Conservation (phyloP, 2,888 invertebrate species). For the Tigriopus californicus region DNA sequence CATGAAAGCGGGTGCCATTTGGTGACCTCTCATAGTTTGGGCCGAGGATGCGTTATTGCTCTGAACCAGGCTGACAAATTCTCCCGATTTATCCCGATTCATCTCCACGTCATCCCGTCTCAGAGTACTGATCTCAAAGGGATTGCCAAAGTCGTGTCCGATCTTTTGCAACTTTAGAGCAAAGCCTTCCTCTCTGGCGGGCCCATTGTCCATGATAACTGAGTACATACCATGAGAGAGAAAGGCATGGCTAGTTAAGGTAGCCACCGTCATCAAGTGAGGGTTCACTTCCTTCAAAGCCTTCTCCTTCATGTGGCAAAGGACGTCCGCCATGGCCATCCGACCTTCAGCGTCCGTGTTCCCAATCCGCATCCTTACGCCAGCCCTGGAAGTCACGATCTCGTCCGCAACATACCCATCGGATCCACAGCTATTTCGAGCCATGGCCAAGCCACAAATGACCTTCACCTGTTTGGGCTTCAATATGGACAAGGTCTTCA, state of each 20-base stretch:
- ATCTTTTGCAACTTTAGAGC: constrained; percentile 42
- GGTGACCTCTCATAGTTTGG: constrained; percentile 56
- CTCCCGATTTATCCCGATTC: constrained; percentile 39
- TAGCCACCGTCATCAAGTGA: constrained; percentile 73
- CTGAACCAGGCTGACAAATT: constrained; percentile 69
- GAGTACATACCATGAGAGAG: constrained; percentile 33
- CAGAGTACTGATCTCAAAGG: constrained; percentile 47
- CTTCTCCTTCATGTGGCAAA: constrained; percentile 52
- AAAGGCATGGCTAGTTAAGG: constrained; percentile 67
- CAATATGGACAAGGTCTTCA: constrained; percentile 43
- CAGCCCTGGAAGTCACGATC: constrained; percentile 60
- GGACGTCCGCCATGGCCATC: constrained; percentile 75
- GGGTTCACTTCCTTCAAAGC: constrained; percentile 48
- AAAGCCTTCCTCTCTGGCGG: constrained; percentile 38
- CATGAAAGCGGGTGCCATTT: constrained; percentile 69
- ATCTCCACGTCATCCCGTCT: constrained; percentile 51
- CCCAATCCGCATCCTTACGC: constrained; percentile 59
- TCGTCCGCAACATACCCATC: constrained; percentile 79
- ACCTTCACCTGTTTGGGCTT: constrained; percentile 50
- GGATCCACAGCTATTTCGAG: constrained; percentile 74
- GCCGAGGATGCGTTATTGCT: constrained; percentile 47
- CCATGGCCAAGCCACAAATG: constrained; percentile 62
- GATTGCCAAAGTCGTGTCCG: constrained; percentile 53
- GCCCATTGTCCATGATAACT: constrained; percentile 53
- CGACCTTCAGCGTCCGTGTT: constrained; percentile 93